These are phyloP conservation scores for Euwallacea similis DNA, from an alignment of 1,140 invertebrate genomes.

Conservation along the genomic window DNA sequence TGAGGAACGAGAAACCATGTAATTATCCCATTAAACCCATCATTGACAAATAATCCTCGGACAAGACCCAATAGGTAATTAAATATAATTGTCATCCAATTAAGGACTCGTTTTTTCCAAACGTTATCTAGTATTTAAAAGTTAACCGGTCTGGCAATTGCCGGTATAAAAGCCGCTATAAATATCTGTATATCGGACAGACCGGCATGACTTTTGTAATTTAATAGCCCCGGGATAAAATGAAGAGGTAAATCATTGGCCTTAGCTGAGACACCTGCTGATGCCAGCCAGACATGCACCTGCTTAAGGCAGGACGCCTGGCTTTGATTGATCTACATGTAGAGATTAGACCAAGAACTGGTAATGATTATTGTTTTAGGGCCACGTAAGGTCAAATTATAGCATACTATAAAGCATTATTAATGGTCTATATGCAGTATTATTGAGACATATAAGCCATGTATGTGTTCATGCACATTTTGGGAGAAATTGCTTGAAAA, in stretches of 20 bases:
- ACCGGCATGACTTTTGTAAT: constrained; percentile 29
- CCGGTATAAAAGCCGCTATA: constrained; percentile 24
- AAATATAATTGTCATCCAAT: constrained; percentile 32
- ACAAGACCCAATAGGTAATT: background rate
- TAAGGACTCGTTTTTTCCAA: constrained; percentile 18
- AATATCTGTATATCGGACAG: constrained; percentile 19
- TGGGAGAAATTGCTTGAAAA: too few relatives aligned
- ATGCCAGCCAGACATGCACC: constrained; percentile 26
- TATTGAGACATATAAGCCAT: too few relatives aligned
- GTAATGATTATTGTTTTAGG: too few relatives aligned
- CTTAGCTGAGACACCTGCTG: constrained; percentile 15
- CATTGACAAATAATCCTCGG: too few relatives aligned
- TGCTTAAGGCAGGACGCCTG: constrained; percentile 5
- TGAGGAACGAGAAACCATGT: too few relatives aligned
- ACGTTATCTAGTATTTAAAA: constrained; percentile 21
- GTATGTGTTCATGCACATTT: too few relatives aligned
- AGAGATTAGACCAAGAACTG: background rate
- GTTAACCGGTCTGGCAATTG: constrained; percentile 19
- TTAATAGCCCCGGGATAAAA: constrained; percentile 23
- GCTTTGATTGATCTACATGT: constrained; percentile 1
- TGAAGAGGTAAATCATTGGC: constrained; percentile 24
- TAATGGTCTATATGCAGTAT: too few relatives aligned
- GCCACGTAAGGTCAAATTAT: too few relatives aligned
- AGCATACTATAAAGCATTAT: too few relatives aligned
- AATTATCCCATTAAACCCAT: too few relatives aligned